A percentile compares a stretch with the other conserved stretches of the same genome.
phyloP scores from a whole-genome alignment of 2,888 invertebrate species.

The Hydroisotoma schaefferi region DNA sequence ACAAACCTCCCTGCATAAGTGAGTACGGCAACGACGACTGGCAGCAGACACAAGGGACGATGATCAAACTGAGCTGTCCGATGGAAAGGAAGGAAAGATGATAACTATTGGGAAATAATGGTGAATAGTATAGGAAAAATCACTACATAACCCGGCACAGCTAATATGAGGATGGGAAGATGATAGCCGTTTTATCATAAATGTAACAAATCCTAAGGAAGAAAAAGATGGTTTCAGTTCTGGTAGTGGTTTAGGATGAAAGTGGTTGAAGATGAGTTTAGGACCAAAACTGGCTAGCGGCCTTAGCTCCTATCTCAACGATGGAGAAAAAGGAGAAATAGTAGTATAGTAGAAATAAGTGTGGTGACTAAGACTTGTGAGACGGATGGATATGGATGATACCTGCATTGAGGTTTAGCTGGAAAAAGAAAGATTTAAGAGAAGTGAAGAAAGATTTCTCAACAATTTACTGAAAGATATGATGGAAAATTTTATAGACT shows the following conservation, averaged over 20 bases:
- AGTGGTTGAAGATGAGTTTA: too few species aligned
- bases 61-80: slow-evolving; percentile 3
- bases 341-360: not conserved
- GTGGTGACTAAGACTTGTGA: too few species aligned
- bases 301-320: too few species aligned
- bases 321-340: too few species aligned
- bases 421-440: slow-evolving; percentile 2
- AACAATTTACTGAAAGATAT: too few species aligned
- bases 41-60: not conserved
- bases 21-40: not conserved
- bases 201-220: slow-evolving; percentile 7
- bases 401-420: slow-evolving; percentile 7
- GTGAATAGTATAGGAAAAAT: not conserved
- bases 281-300: too few species aligned
- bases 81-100: not conserved
- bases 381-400: slow-evolving; percentile 15
- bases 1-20: not conserved
- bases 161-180: not conserved
- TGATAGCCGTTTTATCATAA: slow-evolving; percentile 8
- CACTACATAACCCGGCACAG: not conserved
- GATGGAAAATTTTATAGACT: too few species aligned
- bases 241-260: too few species aligned
- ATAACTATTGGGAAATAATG: not conserved
- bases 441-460: slow-evolving; percentile 6
- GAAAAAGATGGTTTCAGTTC: too few species aligned